Evolutionary conservation across 2,888 invertebrate species (phyloP).

Genomic region (Oligia latruncula): DNA sequence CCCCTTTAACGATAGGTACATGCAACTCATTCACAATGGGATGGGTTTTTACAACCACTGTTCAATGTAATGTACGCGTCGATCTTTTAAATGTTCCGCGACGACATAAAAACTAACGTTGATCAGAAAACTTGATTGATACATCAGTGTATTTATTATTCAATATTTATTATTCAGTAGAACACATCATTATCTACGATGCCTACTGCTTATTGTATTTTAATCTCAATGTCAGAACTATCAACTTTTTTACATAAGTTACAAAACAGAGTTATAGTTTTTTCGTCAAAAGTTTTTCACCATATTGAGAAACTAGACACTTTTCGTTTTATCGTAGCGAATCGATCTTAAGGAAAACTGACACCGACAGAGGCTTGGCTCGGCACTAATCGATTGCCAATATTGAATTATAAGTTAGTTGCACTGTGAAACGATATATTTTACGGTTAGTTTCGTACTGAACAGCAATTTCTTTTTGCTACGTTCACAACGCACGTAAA

Average conservation of each 20-base stretch:
- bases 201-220: constrained; percentile 40
- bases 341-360: constrained; percentile 77
- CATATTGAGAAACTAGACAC: constrained; percentile 70
- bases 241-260: constrained; percentile 52
- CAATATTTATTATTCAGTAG: constrained; percentile 20
- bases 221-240: constrained; percentile 62
- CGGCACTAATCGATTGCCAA: constrained; percentile 79
- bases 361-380: constrained; percentile 71
- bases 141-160: constrained; percentile 13
- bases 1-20: constrained; percentile 46
- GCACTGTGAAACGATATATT: constrained; percentile 72
- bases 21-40: constrained; percentile 49
- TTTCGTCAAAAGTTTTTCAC: constrained; percentile 66
- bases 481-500: constrained; percentile 31
- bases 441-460: constrained; percentile 67
- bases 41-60: constrained; percentile 53
- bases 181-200: constrained; percentile 34
- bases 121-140: constrained; percentile 66
- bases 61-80: constrained; percentile 62
- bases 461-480: constrained; percentile 62
- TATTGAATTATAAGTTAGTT: constrained; percentile 75
- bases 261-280: constrained; percentile 56
- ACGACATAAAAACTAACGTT: constrained; percentile 47
- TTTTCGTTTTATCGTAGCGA: constrained; percentile 75
- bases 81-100: constrained; percentile 65